Conservation (phyloP, 2,797 vertebrate genomes). For the Peromyscus eremicus region DNA sequence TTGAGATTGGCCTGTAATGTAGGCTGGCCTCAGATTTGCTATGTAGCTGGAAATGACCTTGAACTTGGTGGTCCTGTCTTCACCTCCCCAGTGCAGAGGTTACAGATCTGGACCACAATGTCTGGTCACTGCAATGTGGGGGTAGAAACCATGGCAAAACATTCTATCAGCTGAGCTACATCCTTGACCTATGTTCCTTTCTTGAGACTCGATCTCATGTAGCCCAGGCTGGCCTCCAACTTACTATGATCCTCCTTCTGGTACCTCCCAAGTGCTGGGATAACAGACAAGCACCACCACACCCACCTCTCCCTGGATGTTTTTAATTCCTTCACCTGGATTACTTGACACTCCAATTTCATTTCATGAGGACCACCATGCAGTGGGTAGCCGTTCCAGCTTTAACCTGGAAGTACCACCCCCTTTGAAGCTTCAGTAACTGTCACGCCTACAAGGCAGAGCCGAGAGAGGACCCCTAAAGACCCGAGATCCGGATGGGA, state of each 20-base stretch:
- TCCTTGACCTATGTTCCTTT: not conserved
- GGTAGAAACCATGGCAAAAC: no score
- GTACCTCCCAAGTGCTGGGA: not conserved
- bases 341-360: not conserved
- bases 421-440: no score
- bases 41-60: not conserved
- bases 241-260: not conserved
- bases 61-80: not conserved
- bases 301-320: not conserved
- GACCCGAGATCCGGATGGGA: no score
- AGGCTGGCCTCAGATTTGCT: not conserved
- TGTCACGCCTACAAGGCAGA: no score
- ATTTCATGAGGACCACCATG: not conserved
- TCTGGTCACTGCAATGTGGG: not conserved
- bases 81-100: not conserved
- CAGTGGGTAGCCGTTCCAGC: no score
- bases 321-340: not conserved
- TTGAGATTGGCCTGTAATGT: not conserved
- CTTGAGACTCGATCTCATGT: not conserved
- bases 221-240: not conserved
- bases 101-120: not conserved
- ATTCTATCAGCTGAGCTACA: not conserved
- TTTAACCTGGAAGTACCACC: no score
- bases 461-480: no score
- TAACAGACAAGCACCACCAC: not conserved